Conservation (phyloP, 2,797 vertebrate species). For the Spea hammondii region DNA sequence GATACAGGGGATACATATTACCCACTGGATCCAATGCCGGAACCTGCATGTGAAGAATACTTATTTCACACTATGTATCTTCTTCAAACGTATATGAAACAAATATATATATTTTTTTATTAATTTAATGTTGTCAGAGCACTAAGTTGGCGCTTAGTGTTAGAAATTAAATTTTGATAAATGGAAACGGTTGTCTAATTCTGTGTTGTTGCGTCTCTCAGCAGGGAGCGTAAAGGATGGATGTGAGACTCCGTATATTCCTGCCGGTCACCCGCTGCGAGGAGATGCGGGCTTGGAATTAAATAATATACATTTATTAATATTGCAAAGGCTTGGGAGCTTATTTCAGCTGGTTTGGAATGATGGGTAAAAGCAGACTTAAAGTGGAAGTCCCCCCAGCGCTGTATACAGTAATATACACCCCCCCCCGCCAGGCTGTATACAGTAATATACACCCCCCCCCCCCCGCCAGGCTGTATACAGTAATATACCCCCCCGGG, state of each 20-base stretch:
- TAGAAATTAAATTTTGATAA: conserved; percentile 40
- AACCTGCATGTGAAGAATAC: no score
- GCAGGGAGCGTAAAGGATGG: conserved; percentile 26
- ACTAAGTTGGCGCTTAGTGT: conserved; percentile 34
- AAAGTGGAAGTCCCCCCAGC: neutral
- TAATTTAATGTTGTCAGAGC: conserved; percentile 22
- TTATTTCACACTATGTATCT: no score
- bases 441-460: no score
- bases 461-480: no score
- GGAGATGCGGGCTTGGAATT: conserved; percentile 33
- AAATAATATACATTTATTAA: conserved; percentile 45
- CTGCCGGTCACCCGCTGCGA: conserved; percentile 29
- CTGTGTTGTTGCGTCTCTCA: conserved; percentile 41
- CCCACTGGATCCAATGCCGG: neutral
- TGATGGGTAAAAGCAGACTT: neutral
- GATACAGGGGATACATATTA: neutral
- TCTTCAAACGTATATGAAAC: neutral
- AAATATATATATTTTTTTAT: conserved; percentile 8
- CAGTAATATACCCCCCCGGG: no score
- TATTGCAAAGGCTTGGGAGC: conserved; percentile 22
- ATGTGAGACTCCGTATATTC: conserved; percentile 31
- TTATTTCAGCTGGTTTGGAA: conserved; percentile 46
- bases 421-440: no score
- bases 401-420: no score
- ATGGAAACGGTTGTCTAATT: conserved; percentile 33